Base-by-base conservation (phyloP, 1,140 invertebrate genomes). In the Scylla paramamosain region DNA sequence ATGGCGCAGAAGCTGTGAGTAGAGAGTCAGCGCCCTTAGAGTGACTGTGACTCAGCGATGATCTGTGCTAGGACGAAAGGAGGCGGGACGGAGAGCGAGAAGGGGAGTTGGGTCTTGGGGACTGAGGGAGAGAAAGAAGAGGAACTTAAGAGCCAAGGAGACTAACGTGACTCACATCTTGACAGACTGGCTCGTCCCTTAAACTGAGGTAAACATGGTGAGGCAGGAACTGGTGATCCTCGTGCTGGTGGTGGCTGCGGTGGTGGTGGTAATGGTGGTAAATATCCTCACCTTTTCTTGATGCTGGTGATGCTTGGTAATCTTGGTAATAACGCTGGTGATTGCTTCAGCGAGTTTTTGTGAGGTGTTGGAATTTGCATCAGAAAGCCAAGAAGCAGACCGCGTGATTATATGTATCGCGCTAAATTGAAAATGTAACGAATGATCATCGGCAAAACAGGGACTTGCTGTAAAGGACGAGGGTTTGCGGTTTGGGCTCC, bases 141-240 rank as follows among this genome's bases (percentile, higher is more conserved):
- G 25, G 67, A n/a, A 7, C 20, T 77, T 12, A 77, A 77, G 67
- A 77, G 67, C 1, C 12, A 77, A n/a, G 67, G n/a, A 77, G 25
- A 77, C 67, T n/a, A 77, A 77, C 20, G 67, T 77, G 16, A n/a
- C 67, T 59, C 52, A 77, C 67, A 25, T 77, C 25, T 77, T n/a
- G 67, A 77, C 67, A 25, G 67, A 20, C 20, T 77, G 25, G 1
- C 12, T 77, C 16, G 67, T n/a, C n/a, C n/a, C 67, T 77, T 25
- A 77, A 77, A 77, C 67, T 77, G 67, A 77, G n/a, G 67, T 77
- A 77, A 77, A 77, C n/a, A n/a, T 77, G 67, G 67, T n/a, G 67
- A n/a, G 25, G 67, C 67, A 77, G 67, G 67, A 77, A 77, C 67
- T 77, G 67, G 67, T 7, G 67, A 77, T 7, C 6, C 12, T 25